Evolutionary conservation across 2,113 vertebrate genomes (phyloP), one percentile per base, ranked within the genome.

Genomic region (Theristicus caerulescens): DNA sequence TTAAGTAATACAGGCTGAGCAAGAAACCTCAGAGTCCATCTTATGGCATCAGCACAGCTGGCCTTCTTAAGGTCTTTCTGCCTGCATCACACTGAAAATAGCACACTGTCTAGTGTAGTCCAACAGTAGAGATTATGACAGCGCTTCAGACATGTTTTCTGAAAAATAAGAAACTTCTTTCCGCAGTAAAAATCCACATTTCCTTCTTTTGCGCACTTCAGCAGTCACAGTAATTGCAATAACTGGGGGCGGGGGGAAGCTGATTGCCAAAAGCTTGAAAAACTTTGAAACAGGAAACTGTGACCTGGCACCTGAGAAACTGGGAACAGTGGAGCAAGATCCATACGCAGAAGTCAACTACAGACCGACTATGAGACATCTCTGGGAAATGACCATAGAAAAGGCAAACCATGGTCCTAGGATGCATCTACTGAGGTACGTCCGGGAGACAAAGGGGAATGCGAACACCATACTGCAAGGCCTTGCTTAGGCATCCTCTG

Each of bases 191-290:
- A 79, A 49, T 70, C 18, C 57, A 54, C 27, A 62, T 79, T 86
- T 88, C 42, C 31, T 71, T 82, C 36, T 61, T 85, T n/a, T 36
- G 10, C 0, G 0, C 10, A 6, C 17, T 29, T 79, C 20, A 49
- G 31, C 40, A 44, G 24, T 25, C 36, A 47, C 34, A n/a, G 32
- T 38, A 32, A 74, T 47, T 42, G 34, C 29, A 36, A 10, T 5
- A 62, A 10, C 9, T 69, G 8, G 26, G 26, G 52, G 6, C 31
- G 26, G 0, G 0, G 10, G 9, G 13, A 61, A 44, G n/a, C 3
- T 44, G 32, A 26, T 8, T 74, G 31, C 26, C 34, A 70, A 79
- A 88, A 88, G 6, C 15, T 3, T 74, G 31, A 44, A 88, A 59
- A 86, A 62, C 14, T 73, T 82, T 29, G 31, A 61, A 88, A 36